Evolutionary conservation across 2,113 vertebrate species (phyloP).

Genomic region (Lamprotornis superbus): DNA sequence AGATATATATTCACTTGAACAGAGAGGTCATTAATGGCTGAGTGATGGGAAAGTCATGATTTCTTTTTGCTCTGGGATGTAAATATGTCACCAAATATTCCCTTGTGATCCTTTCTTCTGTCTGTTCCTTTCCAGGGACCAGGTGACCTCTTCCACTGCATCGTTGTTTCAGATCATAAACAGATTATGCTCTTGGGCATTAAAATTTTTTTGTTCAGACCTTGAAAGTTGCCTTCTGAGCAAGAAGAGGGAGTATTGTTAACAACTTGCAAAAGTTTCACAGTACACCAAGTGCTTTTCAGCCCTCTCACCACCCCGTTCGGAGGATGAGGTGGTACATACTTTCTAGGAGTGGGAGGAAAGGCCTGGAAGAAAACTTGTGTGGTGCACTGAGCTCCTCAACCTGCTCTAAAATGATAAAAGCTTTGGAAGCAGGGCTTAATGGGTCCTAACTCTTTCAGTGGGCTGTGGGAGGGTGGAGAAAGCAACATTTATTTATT

Average conservation of each 20-base stretch:
- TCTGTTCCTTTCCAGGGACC: neutral
- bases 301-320: neutral
- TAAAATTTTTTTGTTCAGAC: neutral
- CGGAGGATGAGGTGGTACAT: fast-evolving
- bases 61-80: neutral
- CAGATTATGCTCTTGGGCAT: neutral
- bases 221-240: neutral
- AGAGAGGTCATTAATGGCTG: neutral
- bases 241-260: neutral
- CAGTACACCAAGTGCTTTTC: neutral
- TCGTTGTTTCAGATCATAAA: neutral
- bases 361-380: neutral
- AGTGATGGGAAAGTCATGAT: neutral
- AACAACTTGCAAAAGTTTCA: neutral
- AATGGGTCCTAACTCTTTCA: neutral
- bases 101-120: neutral
- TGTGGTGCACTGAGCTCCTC: neutral
- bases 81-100: neutral
- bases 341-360: neutral
- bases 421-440: neutral
- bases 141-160: neutral
- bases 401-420: neutral
- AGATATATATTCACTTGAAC: neutral
- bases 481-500: neutral
- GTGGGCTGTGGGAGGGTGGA: neutral